Percentiles rank a stretch among this genome's conserved stretches.
phyloP scores from a whole-genome alignment of 2,888 invertebrate genomes.

The Microctonus aethiopoides region DNA sequence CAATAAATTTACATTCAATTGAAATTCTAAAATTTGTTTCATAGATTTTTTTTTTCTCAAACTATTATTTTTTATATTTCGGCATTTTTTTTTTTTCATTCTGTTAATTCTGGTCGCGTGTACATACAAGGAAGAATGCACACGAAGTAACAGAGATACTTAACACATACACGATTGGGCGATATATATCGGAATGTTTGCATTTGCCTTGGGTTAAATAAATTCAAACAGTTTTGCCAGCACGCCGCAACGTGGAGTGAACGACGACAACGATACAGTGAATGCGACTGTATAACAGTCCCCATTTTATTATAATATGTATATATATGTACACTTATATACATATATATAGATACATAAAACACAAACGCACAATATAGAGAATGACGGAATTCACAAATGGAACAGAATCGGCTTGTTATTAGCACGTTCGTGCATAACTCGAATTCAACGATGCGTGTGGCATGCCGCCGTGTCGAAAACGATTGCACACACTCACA shows the following conservation, averaged over 20 bases:
- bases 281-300: background rate
- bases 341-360: background rate
- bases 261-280: background rate
- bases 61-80: background rate
- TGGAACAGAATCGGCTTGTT: slow-evolving; percentile 62
- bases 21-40: too few species aligned
- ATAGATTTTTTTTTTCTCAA: background rate
- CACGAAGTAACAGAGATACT: background rate
- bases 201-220: slow-evolving; percentile 45
- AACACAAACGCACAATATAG: slow-evolving; percentile 29
- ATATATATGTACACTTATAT: slow-evolving; percentile 11
- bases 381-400: slow-evolving; percentile 56
- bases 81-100: background rate
- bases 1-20: too few species aligned
- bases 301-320: slow-evolving; percentile 7
- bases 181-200: slow-evolving; percentile 46
- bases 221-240: slow-evolving; percentile 42
- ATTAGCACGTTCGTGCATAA: slow-evolving; percentile 63
- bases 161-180: slow-evolving; percentile 5
- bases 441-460: slow-evolving; percentile 60
- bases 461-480: slow-evolving; percentile 36
- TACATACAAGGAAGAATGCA: background rate
- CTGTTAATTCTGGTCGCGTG: background rate
- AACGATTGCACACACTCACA: slow-evolving; percentile 15
- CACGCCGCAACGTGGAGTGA: background rate